Evolutionary conservation across 2,888 invertebrate species (phyloP), one percentile per base, ranked within the genome.

Genomic region (Serrognathus titanus): DNA sequence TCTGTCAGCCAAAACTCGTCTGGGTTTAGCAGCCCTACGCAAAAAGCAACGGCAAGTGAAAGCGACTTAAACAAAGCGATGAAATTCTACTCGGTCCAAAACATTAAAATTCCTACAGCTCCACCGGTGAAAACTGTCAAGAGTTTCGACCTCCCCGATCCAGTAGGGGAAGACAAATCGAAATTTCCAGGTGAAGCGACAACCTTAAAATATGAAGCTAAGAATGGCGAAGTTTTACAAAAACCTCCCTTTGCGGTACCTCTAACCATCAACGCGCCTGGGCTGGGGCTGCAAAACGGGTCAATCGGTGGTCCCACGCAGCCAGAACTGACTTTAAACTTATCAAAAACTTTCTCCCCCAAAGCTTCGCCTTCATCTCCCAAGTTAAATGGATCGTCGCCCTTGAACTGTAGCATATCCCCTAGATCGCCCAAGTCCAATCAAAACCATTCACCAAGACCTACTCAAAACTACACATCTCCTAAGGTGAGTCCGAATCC

Each of bases 1-100:
- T 77, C 77, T 1, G 63, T 70, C 0, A 60, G 58, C 16, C 66
- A 67, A 60, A 55, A 57, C 10, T 24, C 16, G 1, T 12, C 40
- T 7, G 40, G 13, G 1, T 13, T 40, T 40, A 13, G 5, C 40
- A 40, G 13, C 12, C 11, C 13, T 40, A 7, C 40, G 6, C 40
- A 40, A 7, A 40, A 40, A 13, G 1, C 11, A 1, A 12, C 40
- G 13, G 40, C 11, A 6, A 12, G 6, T 5, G 40, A 12, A 11
- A 11, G 7, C 11, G 13, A 40, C 12, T 11, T 13, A 40, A 13
- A 40, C 7, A 12, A 12, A 12, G 40, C 40, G 12, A 40, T 12
- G 40, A 40, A 40, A 7, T 40, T 13, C 40, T 11, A 40, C 40
- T 40, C 13, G 11, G 40, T 13, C 7, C 40, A 40, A 40, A 40